These are phyloP conservation scores for Aythya baeri DNA, from an alignment of 2,113 vertebrate species.

Conservation along the genomic window DNA sequence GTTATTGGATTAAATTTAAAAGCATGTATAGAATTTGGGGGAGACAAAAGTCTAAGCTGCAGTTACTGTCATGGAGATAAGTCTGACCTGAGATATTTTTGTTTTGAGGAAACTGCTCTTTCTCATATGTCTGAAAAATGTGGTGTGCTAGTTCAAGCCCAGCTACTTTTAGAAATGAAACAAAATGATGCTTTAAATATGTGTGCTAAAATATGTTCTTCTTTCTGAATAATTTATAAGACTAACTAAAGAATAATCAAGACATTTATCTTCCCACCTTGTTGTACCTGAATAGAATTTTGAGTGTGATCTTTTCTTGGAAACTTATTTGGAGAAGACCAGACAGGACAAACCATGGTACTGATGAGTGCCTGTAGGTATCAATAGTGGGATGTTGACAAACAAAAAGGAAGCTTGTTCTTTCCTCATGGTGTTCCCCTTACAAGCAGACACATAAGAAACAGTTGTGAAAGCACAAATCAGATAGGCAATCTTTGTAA, in stretches of 20 bases:
- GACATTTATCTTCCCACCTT: not conserved
- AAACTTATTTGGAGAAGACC: not conserved
- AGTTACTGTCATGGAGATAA: not conserved
- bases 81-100: not conserved
- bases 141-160: not conserved
- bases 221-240: not conserved
- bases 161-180: not conserved
- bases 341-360: not conserved
- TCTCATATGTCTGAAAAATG: not conserved
- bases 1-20: not conserved
- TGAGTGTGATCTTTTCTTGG: not conserved
- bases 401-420: too few species aligned
- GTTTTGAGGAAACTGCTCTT: not conserved
- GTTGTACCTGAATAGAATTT: not conserved
- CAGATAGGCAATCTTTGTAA: not conserved
- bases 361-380: not conserved
- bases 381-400: rapidly evolving
- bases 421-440: not conserved
- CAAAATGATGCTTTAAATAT: not conserved
- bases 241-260: not conserved
- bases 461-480: not conserved
- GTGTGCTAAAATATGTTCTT: not conserved
- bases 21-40: not conserved
- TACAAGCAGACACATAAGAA: not conserved
- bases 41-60: not conserved